Base-by-base conservation (phyloP, 2,113 vertebrate genomes). In the Emydura subglobosa region DNA sequence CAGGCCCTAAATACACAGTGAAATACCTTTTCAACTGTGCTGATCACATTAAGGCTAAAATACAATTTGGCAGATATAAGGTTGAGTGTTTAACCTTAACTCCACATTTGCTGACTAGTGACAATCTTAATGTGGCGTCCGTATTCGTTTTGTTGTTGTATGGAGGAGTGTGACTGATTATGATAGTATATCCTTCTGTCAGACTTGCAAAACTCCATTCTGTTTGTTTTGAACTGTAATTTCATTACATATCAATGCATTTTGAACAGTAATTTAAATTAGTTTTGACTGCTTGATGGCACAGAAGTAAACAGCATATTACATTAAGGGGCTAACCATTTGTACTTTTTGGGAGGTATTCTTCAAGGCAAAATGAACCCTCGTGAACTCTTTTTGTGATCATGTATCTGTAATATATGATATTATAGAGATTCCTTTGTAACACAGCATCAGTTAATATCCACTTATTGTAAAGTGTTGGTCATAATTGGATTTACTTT, bases 231-330 rank as follows among this genome's bases (percentile, higher is more conserved):
- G 95, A 83, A 92, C 92, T 93, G 76, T 91, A 91, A 94, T 25
- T 55, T 85, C 79, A 87, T 93, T 95, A 91, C 47, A 88, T 90
- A 93, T 74, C 0, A 5, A 95, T 92, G 82, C 82, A 92, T 91
- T 96, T 94, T 93, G 91, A 95, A 42, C 59, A 97, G 34, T 61
- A 94, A 91, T 96, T 97, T 94, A 95, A 95, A 95, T 78, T 74
- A 94, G 31, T 85, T 97, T 95, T 0, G 3, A 92, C 95, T 96
- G 42, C 50, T 93, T 93, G 87, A 89, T 89, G 78, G 34, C 89
- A 88, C 80, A 89, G 91, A 91, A 84, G 5, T 57, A 53, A 57
- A 9, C 22, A 82, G 39, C 6, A 83, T 6, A 88, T 44, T 92
- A 13, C 51, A 92, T 42, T 68, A 39, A 34, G 31, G 27, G 44